Conservation (phyloP, 2,888 invertebrate species). For the Empis livida region DNA sequence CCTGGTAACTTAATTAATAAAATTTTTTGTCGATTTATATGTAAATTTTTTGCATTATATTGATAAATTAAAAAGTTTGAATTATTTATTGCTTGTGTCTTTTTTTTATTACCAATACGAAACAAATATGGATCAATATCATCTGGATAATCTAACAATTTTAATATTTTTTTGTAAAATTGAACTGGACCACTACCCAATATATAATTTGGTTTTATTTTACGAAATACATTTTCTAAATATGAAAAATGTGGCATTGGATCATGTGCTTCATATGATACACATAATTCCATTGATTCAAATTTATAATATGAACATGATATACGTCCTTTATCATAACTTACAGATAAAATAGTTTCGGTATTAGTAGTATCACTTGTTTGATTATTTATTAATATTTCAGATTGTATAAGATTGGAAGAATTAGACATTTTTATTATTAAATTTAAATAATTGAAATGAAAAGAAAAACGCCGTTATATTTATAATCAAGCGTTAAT, state of each 20-base stretch:
- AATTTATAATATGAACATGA: slow-evolving; percentile 12
- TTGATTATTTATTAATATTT: too few species aligned
- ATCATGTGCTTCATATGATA: slow-evolving; percentile 12
- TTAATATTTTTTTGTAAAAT: slow-evolving; percentile 11
- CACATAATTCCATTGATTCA: slow-evolving; percentile 12
- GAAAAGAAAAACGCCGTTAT: too few species aligned
- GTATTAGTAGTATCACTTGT: background rate
- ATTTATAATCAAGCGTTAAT: too few species aligned
- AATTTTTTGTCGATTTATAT: slow-evolving; percentile 9
- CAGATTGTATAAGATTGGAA: too few species aligned
- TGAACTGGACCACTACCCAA: slow-evolving; percentile 11
- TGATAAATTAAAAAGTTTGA: slow-evolving; percentile 11
- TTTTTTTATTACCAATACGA: slow-evolving; percentile 3
- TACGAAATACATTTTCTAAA: slow-evolving; percentile 13
- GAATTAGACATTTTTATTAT: too few species aligned
- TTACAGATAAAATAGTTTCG: slow-evolving; percentile 11
- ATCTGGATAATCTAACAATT: slow-evolving; percentile 4
- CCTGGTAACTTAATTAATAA: slow-evolving; percentile 12
- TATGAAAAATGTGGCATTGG: slow-evolving; percentile 11
- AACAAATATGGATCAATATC: slow-evolving; percentile 7
- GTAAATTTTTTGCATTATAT: slow-evolving; percentile 8
- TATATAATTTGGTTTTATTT: slow-evolving; percentile 9
- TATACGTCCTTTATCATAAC: slow-evolving; percentile 12
- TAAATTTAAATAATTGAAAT: too few species aligned
- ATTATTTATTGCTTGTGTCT: background rate